phyloP scores from a whole-genome alignment of 23 tunicate species.

The Clavelina lepadiformis region DNA sequence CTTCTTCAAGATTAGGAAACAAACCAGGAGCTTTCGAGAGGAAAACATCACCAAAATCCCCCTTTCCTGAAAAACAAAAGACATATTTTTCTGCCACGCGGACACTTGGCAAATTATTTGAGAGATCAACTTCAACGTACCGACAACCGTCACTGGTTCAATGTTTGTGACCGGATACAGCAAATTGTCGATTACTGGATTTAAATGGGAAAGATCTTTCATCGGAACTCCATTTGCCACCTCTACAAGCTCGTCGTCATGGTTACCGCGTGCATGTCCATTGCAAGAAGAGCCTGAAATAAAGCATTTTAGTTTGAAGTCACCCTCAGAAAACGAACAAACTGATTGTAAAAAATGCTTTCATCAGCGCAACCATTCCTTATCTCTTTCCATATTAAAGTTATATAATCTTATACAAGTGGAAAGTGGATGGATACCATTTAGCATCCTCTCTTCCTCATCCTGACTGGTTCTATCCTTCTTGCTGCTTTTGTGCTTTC shows the following conservation, averaged over 20 bases:
- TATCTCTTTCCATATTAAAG: too few relatives aligned
- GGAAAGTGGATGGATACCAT: too few relatives aligned
- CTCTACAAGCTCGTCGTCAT: slow-evolving; percentile 7
- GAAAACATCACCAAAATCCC: slow-evolving; percentile 74
- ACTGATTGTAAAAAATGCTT: too few relatives aligned
- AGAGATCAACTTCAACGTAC: slow-evolving; percentile 11
- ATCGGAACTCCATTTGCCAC: slow-evolving; percentile 28
- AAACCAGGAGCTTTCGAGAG: slow-evolving; percentile 94
- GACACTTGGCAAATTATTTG: neutral
- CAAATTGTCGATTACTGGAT: slow-evolving; percentile 26
- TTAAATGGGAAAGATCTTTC: slow-evolving; percentile 26
- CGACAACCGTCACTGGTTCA: slow-evolving; percentile 64
- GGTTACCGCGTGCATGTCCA: slow-evolving; percentile 18
- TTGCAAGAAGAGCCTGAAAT: slow-evolving; percentile 35
- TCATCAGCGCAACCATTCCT: too few relatives aligned
- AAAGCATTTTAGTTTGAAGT: too few relatives aligned
- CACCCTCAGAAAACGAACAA: too few relatives aligned
- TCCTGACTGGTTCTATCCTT: slow-evolving; percentile 8
- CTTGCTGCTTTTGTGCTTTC: slow-evolving; percentile 13
- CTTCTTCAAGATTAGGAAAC: slow-evolving; percentile 79
- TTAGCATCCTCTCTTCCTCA: slow-evolving; percentile 50
- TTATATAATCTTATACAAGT: too few relatives aligned
- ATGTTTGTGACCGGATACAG: slow-evolving; percentile 53
- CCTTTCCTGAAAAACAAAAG: slow-evolving; percentile 39
- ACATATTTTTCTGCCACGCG: neutral